Evolutionary conservation across 2,888 invertebrate species (phyloP), one percentile per base, ranked within the genome.

Genomic region (Nomada lathburiana): DNA sequence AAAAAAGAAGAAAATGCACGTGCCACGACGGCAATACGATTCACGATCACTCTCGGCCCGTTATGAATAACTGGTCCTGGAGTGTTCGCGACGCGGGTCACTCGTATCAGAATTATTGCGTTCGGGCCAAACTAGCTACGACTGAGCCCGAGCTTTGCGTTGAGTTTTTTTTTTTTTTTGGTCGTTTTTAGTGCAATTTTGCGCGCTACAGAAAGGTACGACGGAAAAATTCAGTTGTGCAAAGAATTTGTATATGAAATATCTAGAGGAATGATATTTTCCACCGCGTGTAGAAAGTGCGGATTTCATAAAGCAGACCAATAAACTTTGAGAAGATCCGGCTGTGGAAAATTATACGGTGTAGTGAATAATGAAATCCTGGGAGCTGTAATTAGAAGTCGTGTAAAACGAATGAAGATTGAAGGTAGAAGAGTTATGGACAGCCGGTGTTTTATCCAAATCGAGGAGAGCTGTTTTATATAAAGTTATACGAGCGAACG

Each of bases 401-500:
- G 23, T 64, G 5, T 64, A 36, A 23, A n/a, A 20, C 44, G 52
- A 20, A n/a, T 5, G 36, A 20, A 16, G 10, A 13, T 59, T 18
- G 16, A n/a, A 63, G 60, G 2, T 16, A 2, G 16, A 26, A 18
- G 57, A 55, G 64, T 68, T 67, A 63, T 29, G 52, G 42, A 63
- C 26, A 20, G 42, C 44, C 20, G 2, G 0, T 60, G 16, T 16
- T 26, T 23, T 57, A 53, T 62, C 71, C 71, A 44, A 74, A 76
- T 53, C n/a, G 55, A 63, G 72, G 42, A n/a, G 53, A 52, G 36
- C 67, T 83, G 70, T 70, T 73, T 79, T 60, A 47, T 42, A 64
- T 55, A 23, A 47, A 47, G 13, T 16, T 47, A 3, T 47, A 47
- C 47, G 26, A 69, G 20, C 53, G 42, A 53, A n/a, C 42, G 68